These are phyloP conservation scores for Drosophila lini DNA, from an alignment of 1,140 invertebrate species.

Conservation along the genomic window DNA sequence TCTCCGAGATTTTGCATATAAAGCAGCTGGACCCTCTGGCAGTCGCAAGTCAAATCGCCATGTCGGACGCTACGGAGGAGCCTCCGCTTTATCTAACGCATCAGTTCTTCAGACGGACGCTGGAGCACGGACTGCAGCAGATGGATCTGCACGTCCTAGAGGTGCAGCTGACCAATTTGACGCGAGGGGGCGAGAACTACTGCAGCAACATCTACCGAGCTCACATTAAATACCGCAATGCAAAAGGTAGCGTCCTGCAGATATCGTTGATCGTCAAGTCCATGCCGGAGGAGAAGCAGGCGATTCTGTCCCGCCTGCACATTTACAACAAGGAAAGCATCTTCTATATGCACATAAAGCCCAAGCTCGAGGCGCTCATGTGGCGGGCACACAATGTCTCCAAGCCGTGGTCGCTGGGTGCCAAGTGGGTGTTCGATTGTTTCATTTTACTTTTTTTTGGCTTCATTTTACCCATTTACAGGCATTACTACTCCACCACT, in stretches of 20 bases:
- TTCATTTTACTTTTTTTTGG: too few relatives aligned
- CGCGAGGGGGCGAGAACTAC: conserved; percentile 78
- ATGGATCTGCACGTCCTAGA: conserved; percentile 64
- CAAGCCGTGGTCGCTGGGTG: conserved; percentile 53
- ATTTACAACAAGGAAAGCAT: conserved; percentile 78
- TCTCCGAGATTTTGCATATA: conserved; percentile 54
- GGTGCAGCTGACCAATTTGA: conserved; percentile 61
- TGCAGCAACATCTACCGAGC: conserved; percentile 81
- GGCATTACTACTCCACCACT: conserved; percentile 85
- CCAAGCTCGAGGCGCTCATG: conserved; percentile 76
- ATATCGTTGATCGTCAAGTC: conserved; percentile 72
- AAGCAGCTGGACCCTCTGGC: conserved; percentile 7
- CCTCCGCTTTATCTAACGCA: conserved; percentile 62
- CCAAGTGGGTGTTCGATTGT: conserved; percentile 44
- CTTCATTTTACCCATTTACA: not conserved
- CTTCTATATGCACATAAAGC: conserved; percentile 75
- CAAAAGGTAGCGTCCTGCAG: conserved; percentile 32
- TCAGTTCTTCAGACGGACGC: conserved; percentile 59
- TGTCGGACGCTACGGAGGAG: conserved; percentile 53
- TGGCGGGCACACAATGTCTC: conserved; percentile 19
- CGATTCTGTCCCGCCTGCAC: conserved; percentile 63
- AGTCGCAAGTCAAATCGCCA: conserved; percentile 35
- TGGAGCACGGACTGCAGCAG: conserved; percentile 71
- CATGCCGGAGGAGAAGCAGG: conserved; percentile 77
- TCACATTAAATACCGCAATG: conserved; percentile 51